Base-by-base conservation (phyloP, 1,140 invertebrate genomes). In the Triops cancriformis region DNA sequence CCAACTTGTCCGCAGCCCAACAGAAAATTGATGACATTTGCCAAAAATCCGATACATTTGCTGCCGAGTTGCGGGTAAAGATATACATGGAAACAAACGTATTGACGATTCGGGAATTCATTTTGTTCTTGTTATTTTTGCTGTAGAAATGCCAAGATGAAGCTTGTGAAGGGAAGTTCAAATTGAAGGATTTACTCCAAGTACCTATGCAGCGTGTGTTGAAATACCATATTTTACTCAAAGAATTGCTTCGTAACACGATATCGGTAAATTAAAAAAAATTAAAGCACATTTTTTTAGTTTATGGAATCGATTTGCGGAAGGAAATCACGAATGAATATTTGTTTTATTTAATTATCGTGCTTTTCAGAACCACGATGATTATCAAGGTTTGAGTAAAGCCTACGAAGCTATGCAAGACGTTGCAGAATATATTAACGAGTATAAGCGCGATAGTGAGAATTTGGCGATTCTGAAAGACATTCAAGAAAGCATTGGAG, bases 201-300 rank as follows among this genome's bases (percentile, higher is more conserved):
- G 95, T 99, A 42, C 97, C 97, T 6, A 98, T 99, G 95, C 97
- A 99, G 86, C 87, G 97, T 83, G 92, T 99, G 79, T 88, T 99
- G 31, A 99, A 99, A 83, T 99, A 99, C 85, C 96, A 98, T 85
- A 86, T 99, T 72, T 85, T 99, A 37, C 85, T 96, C 31, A 90
- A 97, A 84, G 98, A 98, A 86, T 85, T 99, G 27, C 91, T 98
- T 7, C 94, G 95, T 83, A 92, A 96, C 84, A 98, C 96, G 3
- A 90, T 91, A 79, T 89, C 88, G 23, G 91, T 94, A 83, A 89
- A 11, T 18, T 7, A 31, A 1, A 26, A 26, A n/a, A 14, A 18
- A n/a, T 74, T 12, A 0, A 18, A n/a, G n/a, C n/a, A n/a, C n/a
- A n/a, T n/a, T n/a, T n/a, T 31, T 26, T 1, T 23, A 10, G 23